These are phyloP conservation scores for Paragorgia papillata DNA, from an alignment of 92 coral and sea anemone genomes.

Conservation along the genomic window DNA sequence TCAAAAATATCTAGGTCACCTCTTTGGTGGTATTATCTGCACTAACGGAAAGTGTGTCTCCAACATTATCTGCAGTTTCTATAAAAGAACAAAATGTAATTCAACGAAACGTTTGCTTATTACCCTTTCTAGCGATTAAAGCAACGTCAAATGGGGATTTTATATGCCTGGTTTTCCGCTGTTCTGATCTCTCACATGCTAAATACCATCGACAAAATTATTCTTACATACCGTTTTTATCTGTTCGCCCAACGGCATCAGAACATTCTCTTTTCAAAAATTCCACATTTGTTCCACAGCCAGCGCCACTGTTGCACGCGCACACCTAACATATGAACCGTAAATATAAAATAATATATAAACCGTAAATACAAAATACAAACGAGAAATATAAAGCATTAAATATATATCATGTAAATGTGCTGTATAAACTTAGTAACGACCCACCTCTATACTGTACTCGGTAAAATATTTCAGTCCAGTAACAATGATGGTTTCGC, in stretches of 20 bases:
- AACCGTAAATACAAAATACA: background rate
- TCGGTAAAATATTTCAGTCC: conserved; percentile 71
- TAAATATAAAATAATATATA: background rate
- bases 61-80: conserved; percentile 79
- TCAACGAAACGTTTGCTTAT: too few species aligned
- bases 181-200: too few species aligned
- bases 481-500: conserved; percentile 40
- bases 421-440: background rate
- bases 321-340: conserved; percentile 56
- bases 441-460: conserved; percentile 61
- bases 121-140: too few species aligned
- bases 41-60: conserved; percentile 51
- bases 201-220: too few species aligned
- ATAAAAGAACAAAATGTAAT: background rate
- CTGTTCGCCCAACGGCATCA: conserved; percentile 66
- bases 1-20: conserved; percentile 38
- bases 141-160: too few species aligned
- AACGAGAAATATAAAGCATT: background rate
- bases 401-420: background rate
- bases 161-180: too few species aligned
- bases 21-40: conserved; percentile 54
- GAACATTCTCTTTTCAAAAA: conserved; percentile 56
- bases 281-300: conserved; percentile 46
- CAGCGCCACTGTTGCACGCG: conserved; percentile 76
- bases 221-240: conserved; percentile 53